phyloP scores from a whole-genome alignment of 2,113 vertebrate genomes.

The Circaetus gallicus region DNA sequence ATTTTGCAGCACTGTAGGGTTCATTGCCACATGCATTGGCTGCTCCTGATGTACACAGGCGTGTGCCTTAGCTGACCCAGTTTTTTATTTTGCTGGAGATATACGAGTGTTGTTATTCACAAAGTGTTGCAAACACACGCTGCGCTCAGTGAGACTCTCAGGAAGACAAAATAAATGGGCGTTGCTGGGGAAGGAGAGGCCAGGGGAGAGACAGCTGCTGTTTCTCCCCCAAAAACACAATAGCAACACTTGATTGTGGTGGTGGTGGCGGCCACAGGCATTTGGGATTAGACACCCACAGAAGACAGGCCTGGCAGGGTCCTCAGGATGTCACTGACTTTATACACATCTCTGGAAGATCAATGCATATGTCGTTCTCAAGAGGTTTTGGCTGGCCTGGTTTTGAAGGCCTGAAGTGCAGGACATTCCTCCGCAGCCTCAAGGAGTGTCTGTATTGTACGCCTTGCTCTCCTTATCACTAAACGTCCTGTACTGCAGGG shows the following conservation, averaged over 20 bases:
- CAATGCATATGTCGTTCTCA: background rate
- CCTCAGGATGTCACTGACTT: background rate
- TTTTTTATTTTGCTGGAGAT: constrained; percentile 26
- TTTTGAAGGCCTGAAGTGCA: background rate
- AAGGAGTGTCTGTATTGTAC: background rate
- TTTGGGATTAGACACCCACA: background rate
- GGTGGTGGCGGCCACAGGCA: background rate
- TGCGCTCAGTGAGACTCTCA: constrained; percentile 3
- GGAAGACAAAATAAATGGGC: constrained; percentile 37
- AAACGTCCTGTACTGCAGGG: background rate
- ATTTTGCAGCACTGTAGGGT: background rate
- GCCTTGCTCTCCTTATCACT: background rate
- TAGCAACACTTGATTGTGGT: background rate
- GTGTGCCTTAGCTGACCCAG: constrained; percentile 17
- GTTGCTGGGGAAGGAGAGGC: constrained; percentile 1
- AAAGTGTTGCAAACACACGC: constrained; percentile 20
- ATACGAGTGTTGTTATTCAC: constrained; percentile 41
- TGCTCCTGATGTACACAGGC: background rate
- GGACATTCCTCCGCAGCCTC: background rate
- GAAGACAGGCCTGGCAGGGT: background rate
- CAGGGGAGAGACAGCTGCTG: constrained; percentile 22
- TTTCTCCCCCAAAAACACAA: background rate
- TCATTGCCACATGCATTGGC: background rate
- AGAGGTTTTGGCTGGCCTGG: background rate
- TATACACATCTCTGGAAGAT: background rate